A percentile compares a stretch with the other conserved stretches of the same genome.
phyloP scores from a whole-genome alignment of 2,113 vertebrate genomes.

The Rhombomys opimus region DNA sequence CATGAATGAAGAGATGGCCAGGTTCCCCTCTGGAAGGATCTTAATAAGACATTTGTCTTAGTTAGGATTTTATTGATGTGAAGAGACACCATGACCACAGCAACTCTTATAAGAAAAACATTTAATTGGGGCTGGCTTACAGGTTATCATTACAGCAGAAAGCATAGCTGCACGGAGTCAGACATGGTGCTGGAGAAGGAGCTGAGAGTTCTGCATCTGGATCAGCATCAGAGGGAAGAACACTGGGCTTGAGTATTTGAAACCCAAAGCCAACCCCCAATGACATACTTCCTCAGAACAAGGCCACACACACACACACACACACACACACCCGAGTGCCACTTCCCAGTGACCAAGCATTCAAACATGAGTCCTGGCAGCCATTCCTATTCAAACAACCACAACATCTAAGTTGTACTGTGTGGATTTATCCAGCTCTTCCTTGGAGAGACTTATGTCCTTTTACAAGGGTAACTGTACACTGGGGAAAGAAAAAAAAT shows the following conservation, averaged over 20 bases:
- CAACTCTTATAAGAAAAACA: not conserved
- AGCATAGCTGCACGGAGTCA: not conserved
- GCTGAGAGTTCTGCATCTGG: not conserved
- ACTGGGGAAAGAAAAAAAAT: not conserved
- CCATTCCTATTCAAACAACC: not conserved
- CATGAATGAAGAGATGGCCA: not conserved
- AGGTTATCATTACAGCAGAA: not conserved
- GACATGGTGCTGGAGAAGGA: not conserved
- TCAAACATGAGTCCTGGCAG: not conserved
- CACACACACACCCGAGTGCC: not conserved
- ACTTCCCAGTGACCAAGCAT: not conserved
- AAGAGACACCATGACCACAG: not conserved
- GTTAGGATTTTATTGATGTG: not conserved
- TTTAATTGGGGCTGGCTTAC: not conserved
- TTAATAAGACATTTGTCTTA: not conserved
- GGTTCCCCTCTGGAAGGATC: not conserved
- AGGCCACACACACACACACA: not conserved
- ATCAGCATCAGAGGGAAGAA: not conserved
- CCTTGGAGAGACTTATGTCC: not conserved
- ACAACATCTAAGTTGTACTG: not conserved
- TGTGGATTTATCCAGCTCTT: not conserved
- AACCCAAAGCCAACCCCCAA: not conserved
- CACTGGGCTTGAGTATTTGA: not conserved
- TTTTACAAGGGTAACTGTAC: not conserved
- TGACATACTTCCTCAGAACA: not conserved